Percentiles rank a stretch among this genome's conserved stretches.
Conservation (phyloP, 2,797 vertebrate genomes). For the Eulemur coronatus region DNA sequence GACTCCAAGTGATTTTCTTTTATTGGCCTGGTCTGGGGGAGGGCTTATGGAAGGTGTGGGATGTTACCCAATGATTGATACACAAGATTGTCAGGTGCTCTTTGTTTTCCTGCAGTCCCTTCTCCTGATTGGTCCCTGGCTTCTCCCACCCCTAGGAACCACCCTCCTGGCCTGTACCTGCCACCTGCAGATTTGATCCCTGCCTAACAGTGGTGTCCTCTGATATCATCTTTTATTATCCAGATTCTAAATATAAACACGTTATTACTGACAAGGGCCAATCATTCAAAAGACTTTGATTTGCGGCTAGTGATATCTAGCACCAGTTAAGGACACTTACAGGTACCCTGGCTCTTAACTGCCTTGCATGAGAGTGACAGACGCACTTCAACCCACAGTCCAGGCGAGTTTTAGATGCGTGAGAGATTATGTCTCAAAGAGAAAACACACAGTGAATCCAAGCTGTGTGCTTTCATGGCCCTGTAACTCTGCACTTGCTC, state of each 20-base stretch:
- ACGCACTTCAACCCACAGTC: not conserved
- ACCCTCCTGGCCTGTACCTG: too few relatives aligned
- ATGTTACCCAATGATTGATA: too few relatives aligned
- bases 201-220: not conserved
- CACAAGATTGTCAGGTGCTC: too few relatives aligned
- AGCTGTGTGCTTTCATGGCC: not conserved
- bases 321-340: not conserved
- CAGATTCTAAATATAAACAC: not conserved
- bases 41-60: too few relatives aligned
- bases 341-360: not conserved
- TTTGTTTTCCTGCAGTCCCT: too few relatives aligned
- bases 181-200: too few relatives aligned
- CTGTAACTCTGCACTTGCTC: not conserved
- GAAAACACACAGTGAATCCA: not conserved
- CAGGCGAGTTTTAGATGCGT: not conserved
- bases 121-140: too few relatives aligned
- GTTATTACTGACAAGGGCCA: not conserved
- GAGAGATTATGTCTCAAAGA: not conserved
- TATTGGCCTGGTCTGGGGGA: too few relatives aligned
- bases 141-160: too few relatives aligned
- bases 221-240: constrained; percentile 18
- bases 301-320: not conserved
- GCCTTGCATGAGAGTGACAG: not conserved
- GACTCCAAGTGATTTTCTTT: too few relatives aligned
- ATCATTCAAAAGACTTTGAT: not conserved